Evolutionary conservation across 2,888 invertebrate species (phyloP).

Genomic region (Muscina levida): DNA sequence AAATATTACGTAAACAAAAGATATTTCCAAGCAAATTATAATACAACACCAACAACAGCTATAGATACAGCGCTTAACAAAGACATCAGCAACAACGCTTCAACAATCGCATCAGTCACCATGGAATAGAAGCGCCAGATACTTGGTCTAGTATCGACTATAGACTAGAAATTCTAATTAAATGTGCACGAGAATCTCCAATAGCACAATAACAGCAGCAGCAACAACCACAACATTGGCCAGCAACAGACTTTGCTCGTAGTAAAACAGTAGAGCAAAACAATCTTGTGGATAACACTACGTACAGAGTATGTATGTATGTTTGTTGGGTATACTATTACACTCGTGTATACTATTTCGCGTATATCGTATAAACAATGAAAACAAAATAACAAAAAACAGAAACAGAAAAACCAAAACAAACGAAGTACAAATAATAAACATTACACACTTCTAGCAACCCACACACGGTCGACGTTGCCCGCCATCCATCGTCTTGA

Average conservation of each 20-base stretch:
- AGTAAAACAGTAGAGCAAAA: conserved; percentile 12
- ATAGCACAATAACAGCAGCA: not conserved
- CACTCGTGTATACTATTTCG: not conserved
- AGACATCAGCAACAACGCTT: not conserved
- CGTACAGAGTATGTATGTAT: too few species aligned
- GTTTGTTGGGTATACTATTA: too few species aligned
- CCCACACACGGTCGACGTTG: not conserved
- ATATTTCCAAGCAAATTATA: conserved; percentile 10
- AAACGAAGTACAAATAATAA: not conserved
- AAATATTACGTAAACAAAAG: conserved; percentile 35
- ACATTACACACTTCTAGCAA: too few species aligned
- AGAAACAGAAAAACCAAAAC: not conserved
- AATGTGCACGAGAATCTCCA: conserved; percentile 27
- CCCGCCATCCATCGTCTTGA: not conserved
- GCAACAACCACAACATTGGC: not conserved
- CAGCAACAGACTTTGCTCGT: conserved; percentile 37
- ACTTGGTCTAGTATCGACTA: not conserved
- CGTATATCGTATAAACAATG: not conserved
- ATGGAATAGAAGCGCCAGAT: not conserved
- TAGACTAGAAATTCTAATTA: conserved; percentile 6
- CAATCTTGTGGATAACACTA: not conserved
- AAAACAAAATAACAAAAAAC: not conserved
- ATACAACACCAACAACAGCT: conserved; percentile 1
- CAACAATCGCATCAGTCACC: not conserved
- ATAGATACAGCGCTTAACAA: not conserved